Conservation (phyloP, 2,888 invertebrate species). For the Chaetoderma sp. region DNA sequence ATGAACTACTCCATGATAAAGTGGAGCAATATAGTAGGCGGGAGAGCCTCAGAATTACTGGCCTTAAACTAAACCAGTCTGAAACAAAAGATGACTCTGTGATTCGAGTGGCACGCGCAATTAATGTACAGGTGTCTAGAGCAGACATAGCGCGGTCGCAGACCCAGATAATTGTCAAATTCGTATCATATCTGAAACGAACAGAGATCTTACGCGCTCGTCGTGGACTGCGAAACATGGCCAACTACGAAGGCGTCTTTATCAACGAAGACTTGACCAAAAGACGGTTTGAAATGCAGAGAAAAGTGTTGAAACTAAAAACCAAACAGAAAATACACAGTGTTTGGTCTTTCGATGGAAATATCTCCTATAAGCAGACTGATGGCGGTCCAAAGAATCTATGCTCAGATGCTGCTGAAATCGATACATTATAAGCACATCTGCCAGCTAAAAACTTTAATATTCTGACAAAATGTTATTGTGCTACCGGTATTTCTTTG, state of each 20-base stretch:
- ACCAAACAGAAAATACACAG: background rate
- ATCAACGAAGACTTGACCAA: slow-evolving; percentile 3
- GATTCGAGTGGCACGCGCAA: background rate
- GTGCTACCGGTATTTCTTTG: no score
- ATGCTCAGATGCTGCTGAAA: no score
- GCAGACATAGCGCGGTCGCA: background rate
- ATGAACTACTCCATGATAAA: no score
- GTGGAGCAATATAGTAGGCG: background rate
- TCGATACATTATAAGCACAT: no score
- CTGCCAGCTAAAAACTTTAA: no score
- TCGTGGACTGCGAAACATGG: background rate
- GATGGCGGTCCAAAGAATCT: background rate
- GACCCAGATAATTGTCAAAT: background rate
- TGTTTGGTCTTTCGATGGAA: background rate
- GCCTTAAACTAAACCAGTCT: background rate
- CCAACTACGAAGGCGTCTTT: background rate
- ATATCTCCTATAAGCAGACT: background rate
- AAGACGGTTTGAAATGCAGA: background rate
- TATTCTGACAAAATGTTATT: no score
- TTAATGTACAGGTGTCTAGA: background rate
- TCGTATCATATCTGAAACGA: background rate
- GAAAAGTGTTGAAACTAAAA: background rate
- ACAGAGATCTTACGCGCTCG: background rate
- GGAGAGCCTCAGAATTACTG: background rate
- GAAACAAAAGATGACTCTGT: background rate